phyloP scores from a whole-genome alignment of 2,113 vertebrate genomes.

The Catharus fuscescens region DNA sequence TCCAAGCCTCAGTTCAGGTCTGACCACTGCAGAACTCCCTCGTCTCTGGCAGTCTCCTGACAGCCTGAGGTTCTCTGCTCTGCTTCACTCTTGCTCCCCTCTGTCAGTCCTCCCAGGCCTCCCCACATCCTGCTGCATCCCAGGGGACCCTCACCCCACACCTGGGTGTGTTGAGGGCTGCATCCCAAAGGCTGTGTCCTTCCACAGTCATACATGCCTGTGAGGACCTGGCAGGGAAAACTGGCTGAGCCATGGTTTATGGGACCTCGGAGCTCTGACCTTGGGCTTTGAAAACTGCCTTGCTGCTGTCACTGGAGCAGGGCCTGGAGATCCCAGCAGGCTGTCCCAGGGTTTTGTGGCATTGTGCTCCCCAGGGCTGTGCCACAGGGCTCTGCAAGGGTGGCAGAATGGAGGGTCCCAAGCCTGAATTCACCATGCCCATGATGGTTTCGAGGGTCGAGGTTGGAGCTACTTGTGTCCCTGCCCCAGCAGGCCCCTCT shows the following conservation, averaged over 20 bases:
- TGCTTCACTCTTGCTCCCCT: background rate
- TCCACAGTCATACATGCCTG: background rate
- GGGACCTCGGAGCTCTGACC: rapidly evolving
- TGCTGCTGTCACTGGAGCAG: background rate
- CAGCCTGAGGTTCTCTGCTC: background rate
- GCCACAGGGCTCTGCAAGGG: background rate
- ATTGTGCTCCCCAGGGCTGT: background rate
- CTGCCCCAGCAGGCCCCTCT: background rate
- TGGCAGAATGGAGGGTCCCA: background rate
- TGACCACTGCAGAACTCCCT: background rate
- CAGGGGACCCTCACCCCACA: background rate
- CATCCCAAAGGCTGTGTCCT: background rate
- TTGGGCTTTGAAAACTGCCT: background rate
- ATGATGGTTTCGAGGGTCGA: rapidly evolving
- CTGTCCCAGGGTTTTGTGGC: background rate
- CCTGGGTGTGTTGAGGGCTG: background rate
- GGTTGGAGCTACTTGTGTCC: background rate
- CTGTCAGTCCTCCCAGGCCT: background rate
- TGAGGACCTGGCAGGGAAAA: background rate
- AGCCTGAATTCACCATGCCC: background rate
- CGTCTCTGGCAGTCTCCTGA: background rate
- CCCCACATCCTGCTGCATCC: background rate
- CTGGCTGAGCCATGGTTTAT: background rate
- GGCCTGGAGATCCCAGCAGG: background rate
- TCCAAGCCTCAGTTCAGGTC: background rate